Conservation (phyloP, 1,140 invertebrate genomes). For the Rhyacophila brunnea region DNA sequence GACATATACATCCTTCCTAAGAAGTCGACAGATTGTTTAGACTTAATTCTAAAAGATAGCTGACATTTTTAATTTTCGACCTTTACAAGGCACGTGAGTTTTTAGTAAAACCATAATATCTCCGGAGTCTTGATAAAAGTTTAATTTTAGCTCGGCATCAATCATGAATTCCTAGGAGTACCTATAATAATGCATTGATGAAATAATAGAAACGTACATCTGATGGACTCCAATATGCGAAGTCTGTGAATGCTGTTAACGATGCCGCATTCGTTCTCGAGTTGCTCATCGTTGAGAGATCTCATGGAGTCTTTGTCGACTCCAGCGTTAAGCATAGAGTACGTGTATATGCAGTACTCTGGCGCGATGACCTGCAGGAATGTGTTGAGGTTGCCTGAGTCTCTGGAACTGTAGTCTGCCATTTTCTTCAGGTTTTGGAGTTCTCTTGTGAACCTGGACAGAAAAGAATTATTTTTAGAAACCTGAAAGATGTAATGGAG, state of each 20-base stretch:
- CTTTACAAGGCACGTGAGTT: no score
- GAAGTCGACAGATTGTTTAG: no score
- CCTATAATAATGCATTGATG: no score
- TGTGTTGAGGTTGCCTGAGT: constrained; percentile 86
- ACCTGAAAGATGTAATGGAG: no score
- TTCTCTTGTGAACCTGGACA: constrained; percentile 81
- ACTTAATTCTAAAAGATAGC: no score
- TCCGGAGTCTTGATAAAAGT: no score
- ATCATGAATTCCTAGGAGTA: no score
- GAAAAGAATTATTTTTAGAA: constrained; percentile 10
- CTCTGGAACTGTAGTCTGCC: constrained; percentile 95
- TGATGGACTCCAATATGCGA: constrained; percentile 85
- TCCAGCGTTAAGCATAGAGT: constrained; percentile 92
- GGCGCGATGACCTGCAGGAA: constrained; percentile 85
- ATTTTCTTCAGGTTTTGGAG: constrained; percentile 93
- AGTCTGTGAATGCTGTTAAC: constrained; percentile 91
- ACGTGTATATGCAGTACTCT: constrained; percentile 96
- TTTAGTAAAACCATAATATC: no score
- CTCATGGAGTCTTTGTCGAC: constrained; percentile 84
- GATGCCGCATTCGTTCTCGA: constrained; percentile 87
- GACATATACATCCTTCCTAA: no score
- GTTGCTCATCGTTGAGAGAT: constrained; percentile 85
- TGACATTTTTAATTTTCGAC: no score
- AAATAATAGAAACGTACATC: no score
- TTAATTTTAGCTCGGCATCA: no score